A percentile compares a stretch with the other conserved stretches of the same genome.
These are phyloP conservation scores for Parauchenoglanis punctatus DNA, from an alignment of 2,797 vertebrate genomes.

Conservation along the genomic window DNA sequence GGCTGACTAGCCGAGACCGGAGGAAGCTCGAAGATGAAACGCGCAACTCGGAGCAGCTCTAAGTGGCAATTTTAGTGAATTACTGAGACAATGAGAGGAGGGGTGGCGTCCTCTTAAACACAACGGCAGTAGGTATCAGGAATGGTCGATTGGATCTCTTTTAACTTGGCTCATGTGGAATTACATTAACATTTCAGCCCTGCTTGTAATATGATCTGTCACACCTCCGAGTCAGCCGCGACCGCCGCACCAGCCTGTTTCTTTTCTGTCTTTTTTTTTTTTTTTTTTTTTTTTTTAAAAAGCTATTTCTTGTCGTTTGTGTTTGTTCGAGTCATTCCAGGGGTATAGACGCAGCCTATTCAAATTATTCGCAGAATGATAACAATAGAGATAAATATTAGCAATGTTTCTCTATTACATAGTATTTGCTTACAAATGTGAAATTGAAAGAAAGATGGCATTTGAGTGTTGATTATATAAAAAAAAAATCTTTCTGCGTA, in stretches of 20 bases:
- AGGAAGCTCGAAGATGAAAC: slow-evolving; percentile 83
- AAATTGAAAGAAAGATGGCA: background rate
- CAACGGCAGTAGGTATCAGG: slow-evolving; percentile 74
- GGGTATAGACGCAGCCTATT: background rate
- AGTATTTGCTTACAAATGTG: background rate
- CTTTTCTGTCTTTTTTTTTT: background rate
- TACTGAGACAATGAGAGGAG: slow-evolving; percentile 81
- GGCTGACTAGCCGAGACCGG: slow-evolving; percentile 81
- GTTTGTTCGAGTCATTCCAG: background rate
- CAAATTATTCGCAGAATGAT: too few species aligned
- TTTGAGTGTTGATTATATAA: background rate
- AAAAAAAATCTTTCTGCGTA: background rate
- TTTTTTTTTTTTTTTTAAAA: background rate
- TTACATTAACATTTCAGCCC: slow-evolving; percentile 80
- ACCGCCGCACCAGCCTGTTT: slow-evolving; percentile 38
- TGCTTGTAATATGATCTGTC: slow-evolving; percentile 76
- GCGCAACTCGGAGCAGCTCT: slow-evolving; percentile 76
- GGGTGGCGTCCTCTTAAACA: slow-evolving; percentile 80
- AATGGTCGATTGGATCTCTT: slow-evolving; percentile 80
- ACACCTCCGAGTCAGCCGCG: slow-evolving; percentile 63
- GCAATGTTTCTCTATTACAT: background rate
- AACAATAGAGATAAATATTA: background rate
- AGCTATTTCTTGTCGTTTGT: background rate
- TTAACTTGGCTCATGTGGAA: slow-evolving; percentile 75
- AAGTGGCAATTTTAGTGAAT: slow-evolving; percentile 86